Evolutionary conservation across 2,113 vertebrate species (phyloP).

Genomic region (Toxotes chatareus): DNA sequence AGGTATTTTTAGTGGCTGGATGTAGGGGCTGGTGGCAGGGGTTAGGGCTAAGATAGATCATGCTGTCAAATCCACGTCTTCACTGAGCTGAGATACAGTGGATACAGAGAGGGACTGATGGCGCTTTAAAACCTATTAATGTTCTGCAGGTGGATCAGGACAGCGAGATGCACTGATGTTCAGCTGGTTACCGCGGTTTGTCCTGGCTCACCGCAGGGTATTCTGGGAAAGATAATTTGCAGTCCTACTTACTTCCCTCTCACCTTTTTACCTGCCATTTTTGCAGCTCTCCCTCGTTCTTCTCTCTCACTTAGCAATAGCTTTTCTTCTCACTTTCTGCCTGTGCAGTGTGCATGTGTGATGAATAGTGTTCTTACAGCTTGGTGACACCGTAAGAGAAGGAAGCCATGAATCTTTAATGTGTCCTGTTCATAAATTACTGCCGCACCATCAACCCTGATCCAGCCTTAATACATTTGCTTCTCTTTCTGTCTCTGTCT

Average conservation of each 20-base stretch:
- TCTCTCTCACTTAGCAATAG: not conserved
- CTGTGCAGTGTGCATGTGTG: conserved; percentile 27
- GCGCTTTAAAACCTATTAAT: conserved; percentile 44
- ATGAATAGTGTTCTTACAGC: conserved; percentile 56
- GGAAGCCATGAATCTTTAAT: conserved; percentile 66
- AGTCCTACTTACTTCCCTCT: conserved; percentile 3
- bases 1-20: conserved; percentile 50
- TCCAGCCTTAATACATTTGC: conserved; percentile 37
- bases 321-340: conserved; percentile 16
- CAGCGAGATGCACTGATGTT: not conserved
- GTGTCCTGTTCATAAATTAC: conserved; percentile 69
- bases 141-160: conserved; percentile 45
- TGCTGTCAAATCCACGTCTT: conserved; percentile 47
- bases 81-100: conserved; percentile 40
- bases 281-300: conserved; percentile 13
- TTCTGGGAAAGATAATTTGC: conserved; percentile 9
- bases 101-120: conserved; percentile 29
- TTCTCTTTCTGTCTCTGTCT: conserved; percentile 25
- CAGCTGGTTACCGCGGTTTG: conserved; percentile 8
- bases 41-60: conserved; percentile 53
- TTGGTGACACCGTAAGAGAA: conserved; percentile 42
- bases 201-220: conserved; percentile 9
- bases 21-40: conserved; percentile 19
- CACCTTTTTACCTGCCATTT: conserved; percentile 17
- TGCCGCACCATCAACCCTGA: conserved; percentile 38